phyloP scores from a whole-genome alignment of 2,113 vertebrate species.

The Chitala chitala region DNA sequence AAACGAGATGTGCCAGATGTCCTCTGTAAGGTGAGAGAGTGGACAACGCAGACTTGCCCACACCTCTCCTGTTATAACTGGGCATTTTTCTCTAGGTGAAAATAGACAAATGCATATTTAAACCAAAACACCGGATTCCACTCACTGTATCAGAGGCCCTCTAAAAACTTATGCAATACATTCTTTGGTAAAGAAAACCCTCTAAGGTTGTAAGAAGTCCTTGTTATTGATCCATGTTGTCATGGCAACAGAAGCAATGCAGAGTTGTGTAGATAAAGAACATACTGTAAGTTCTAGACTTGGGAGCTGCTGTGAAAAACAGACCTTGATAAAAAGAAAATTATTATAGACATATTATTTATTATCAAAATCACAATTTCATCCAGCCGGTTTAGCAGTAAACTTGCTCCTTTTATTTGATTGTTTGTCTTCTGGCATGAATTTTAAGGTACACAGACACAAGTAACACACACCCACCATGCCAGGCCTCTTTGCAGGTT shows the following conservation, averaged over 20 bases:
- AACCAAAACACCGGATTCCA: neutral
- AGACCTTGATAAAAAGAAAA: slow-evolving; percentile 23
- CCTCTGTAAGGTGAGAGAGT: neutral
- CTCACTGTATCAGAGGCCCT: neutral
- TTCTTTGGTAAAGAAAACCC: neutral
- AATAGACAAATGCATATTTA: neutral
- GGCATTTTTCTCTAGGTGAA: neutral
- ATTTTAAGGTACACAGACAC: slow-evolving; percentile 41
- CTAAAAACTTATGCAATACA: neutral
- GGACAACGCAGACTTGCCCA: too few species aligned
- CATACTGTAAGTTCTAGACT: neutral
- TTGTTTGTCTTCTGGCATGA: slow-evolving; percentile 38
- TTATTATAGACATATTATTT: slow-evolving; percentile 19
- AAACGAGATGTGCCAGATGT: neutral
- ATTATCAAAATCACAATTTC: too few species aligned
- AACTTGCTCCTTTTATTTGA: too few species aligned
- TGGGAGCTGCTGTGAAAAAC: neutral
- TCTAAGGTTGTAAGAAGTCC: neutral
- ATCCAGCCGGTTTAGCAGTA: too few species aligned
- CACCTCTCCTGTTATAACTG: neutral
- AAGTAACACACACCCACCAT: slow-evolving; percentile 47
- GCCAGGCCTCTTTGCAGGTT: slow-evolving; percentile 46
- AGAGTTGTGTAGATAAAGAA: neutral
- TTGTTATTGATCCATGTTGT: slow-evolving; percentile 13
- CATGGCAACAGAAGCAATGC: slow-evolving; percentile 12